These are phyloP conservation scores for Cyclophora punctaria DNA, from an alignment of 2,888 invertebrate genomes.

Conservation along the genomic window DNA sequence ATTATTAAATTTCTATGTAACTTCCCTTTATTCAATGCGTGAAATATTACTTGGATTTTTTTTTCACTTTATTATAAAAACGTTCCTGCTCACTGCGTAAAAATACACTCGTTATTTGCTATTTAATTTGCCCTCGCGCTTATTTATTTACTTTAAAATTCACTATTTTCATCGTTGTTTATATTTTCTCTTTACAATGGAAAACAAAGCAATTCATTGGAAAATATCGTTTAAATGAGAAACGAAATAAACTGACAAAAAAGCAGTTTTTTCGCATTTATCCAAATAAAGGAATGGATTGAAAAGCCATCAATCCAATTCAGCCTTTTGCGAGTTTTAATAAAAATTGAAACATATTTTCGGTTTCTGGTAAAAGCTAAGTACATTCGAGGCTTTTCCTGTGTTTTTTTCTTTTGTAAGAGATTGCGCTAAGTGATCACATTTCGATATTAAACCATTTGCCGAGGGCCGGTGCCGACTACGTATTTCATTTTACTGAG, in stretches of 20 bases:
- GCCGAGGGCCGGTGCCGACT: conserved; percentile 69
- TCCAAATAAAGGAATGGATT: conserved; percentile 40
- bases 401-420: conserved; percentile 69
- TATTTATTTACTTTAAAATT: background rate
- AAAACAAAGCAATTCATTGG: background rate
- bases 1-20: conserved; percentile 50
- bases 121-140: background rate
- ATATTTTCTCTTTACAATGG: background rate
- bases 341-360: conserved; percentile 66
- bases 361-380: conserved; percentile 64
- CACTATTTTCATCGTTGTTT: conserved; percentile 6
- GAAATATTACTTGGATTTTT: background rate
- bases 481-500: conserved; percentile 75
- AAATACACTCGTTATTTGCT: background rate
- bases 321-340: conserved; percentile 45
- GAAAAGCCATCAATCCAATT: conserved; percentile 51
- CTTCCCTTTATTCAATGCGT: conserved; percentile 20
- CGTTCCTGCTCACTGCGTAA: background rate
- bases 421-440: conserved; percentile 76
- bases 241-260: conserved; percentile 17
- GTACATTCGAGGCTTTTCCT: conserved; percentile 57
- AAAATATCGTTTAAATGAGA: conserved; percentile 20
- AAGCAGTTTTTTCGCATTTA: conserved; percentile 26
- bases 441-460: conserved; percentile 76
- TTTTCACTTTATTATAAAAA: background rate